Conservation (phyloP, 2,888 invertebrate genomes). For the Dolichomitus sp. region DNA sequence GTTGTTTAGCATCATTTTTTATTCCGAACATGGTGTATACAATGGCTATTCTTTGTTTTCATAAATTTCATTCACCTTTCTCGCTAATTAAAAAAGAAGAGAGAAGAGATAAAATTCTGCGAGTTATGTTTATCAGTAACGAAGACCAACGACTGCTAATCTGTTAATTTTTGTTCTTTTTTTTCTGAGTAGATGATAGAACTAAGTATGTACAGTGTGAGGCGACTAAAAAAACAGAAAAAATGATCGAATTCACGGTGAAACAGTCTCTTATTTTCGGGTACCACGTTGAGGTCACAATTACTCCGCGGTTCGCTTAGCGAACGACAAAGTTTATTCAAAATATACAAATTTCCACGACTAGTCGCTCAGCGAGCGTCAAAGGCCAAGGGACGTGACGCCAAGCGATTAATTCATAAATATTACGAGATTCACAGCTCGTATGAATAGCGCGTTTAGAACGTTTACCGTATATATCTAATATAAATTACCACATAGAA, state of each 20-base stretch:
- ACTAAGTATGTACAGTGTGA: conserved; percentile 64
- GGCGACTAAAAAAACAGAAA: conserved; percentile 27
- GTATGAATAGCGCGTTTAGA: conserved; percentile 46
- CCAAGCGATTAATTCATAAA: conserved; percentile 42
- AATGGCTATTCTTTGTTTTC: conserved; percentile 71
- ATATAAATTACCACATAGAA: conserved; percentile 30
- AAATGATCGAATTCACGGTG: conserved; percentile 46
- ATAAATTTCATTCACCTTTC: conserved; percentile 53
- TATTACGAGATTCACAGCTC: conserved; percentile 34
- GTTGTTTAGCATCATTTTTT: conserved; percentile 68
- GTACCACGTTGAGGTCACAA: conserved; percentile 43
- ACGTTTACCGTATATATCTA: conserved; percentile 20
- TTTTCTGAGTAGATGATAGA: conserved; percentile 52
- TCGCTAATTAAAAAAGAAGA: conserved; percentile 41
- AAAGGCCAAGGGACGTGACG: conserved; percentile 53
- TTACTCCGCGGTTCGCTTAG: conserved; percentile 52
- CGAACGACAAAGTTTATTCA: conserved; percentile 54
- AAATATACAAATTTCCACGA: conserved; percentile 57
- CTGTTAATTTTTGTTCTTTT: conserved; percentile 32
- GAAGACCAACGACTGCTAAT: conserved; percentile 33
- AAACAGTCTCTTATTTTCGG: conserved; percentile 65
- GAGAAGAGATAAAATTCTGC: conserved; percentile 27
- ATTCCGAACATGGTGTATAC: conserved; percentile 79
- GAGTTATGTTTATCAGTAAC: conserved; percentile 19
- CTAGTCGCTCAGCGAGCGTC: conserved; percentile 55